Percentiles rank a stretch among this genome's conserved stretches.
These are phyloP conservation scores for Diloba caeruleocephala DNA, from an alignment of 2,888 invertebrate species.

Conservation along the genomic window DNA sequence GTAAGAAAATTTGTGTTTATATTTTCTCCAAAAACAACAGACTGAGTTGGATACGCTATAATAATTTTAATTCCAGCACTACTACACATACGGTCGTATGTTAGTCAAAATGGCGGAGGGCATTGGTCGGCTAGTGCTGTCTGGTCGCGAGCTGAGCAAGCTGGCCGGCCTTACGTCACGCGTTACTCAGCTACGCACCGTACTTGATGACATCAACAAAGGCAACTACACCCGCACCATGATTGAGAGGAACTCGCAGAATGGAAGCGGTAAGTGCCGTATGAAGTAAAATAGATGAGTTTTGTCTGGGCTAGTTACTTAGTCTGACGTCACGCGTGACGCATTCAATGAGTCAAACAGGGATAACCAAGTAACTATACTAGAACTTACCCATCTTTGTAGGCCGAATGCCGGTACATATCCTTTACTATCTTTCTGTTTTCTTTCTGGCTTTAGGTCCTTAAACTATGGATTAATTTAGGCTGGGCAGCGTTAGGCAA, in stretches of 20 bases:
- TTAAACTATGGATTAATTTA: no score
- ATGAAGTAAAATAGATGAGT: neutral
- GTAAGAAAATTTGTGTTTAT: no score
- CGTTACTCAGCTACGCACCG: constrained; percentile 96
- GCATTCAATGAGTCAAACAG: no score
- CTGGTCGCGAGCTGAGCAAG: constrained; percentile 97
- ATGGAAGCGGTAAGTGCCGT: constrained; percentile 60
- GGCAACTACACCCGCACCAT: constrained; percentile 92
- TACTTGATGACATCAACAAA: constrained; percentile 94
- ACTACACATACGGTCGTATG: constrained; percentile 99
- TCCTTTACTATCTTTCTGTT: no score
- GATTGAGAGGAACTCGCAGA: constrained; percentile 74
- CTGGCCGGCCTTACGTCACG: constrained; percentile 98
- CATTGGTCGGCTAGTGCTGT: constrained; percentile 97
- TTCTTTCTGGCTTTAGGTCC: no score
- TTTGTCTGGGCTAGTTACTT: neutral
- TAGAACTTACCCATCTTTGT: no score
- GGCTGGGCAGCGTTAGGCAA: no score
- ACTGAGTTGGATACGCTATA: no score
- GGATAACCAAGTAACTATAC: no score
- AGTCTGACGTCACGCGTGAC: neutral
- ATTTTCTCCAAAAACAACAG: no score
- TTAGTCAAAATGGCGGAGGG: constrained; percentile 98
- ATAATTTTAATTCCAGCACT: constrained; percentile 89
- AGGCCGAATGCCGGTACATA: no score